Conservation (phyloP, 2,888 invertebrate species). For the Drosophila birchii region DNA sequence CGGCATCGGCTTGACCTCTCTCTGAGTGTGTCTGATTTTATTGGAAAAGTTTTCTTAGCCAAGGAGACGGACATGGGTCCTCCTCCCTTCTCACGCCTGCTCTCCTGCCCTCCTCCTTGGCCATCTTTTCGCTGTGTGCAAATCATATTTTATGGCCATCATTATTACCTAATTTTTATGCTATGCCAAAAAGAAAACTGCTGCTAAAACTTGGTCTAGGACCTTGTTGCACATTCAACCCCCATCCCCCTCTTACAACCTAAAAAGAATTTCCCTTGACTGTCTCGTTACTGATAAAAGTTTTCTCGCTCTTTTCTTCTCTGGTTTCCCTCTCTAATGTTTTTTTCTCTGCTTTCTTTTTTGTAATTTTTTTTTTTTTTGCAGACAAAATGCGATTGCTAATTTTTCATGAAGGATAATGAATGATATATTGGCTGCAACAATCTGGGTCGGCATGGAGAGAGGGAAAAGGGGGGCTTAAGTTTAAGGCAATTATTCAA, state of each 20-base stretch:
- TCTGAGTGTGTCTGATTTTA: conserved; percentile 70
- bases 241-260: conserved; percentile 9
- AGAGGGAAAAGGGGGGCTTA: neutral
- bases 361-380: conserved; percentile 45
- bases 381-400: conserved; percentile 78
- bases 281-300: conserved; percentile 73
- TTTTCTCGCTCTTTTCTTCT: conserved; percentile 43
- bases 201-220: conserved; percentile 61
- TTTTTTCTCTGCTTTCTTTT: conserved; percentile 31
- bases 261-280: conserved; percentile 30
- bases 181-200: conserved; percentile 47
- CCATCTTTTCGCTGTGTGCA: conserved; percentile 40
- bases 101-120: neutral
- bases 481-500: conserved; percentile 73
- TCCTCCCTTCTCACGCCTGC: neutral
- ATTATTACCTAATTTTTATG: conserved; percentile 80
- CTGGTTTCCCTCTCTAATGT: conserved; percentile 4
- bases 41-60: conserved; percentile 72
- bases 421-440: conserved; percentile 76
- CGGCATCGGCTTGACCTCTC: conserved; percentile 71
- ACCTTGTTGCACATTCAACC: conserved; percentile 71
- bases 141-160: conserved; percentile 80
- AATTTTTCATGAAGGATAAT: conserved; percentile 79
- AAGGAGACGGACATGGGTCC: neutral
- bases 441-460: conserved; percentile 41